A percentile compares a stretch with the other conserved stretches of the same genome.
Conservation (phyloP, 2,888 invertebrate genomes). For the Calameuta idolon region DNA sequence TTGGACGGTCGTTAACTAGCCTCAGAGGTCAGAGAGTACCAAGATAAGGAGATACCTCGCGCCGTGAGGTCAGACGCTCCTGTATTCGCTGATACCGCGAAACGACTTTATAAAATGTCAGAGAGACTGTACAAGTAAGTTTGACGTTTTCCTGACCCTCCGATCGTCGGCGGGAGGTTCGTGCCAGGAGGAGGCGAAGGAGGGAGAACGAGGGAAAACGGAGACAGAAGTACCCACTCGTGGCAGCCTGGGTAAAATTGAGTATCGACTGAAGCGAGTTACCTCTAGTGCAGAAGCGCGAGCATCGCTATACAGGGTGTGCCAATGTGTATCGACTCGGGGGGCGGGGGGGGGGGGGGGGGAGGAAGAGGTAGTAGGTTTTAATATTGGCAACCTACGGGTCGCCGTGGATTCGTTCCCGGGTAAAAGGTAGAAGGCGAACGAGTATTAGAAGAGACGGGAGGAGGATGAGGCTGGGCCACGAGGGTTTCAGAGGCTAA, state of each 20-base stretch:
- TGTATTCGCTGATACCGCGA: not conserved
- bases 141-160: not conserved
- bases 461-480: conserved; percentile 18
- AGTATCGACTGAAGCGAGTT: not conserved
- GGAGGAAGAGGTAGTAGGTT: conserved; percentile 32
- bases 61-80: not conserved
- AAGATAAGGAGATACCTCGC: not conserved
- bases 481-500: conserved; percentile 58
- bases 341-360: too few species aligned
- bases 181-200: too few species aligned
- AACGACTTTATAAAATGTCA: not conserved
- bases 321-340: not conserved
- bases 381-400: conserved; percentile 24
- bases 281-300: not conserved
- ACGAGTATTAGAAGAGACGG: conserved; percentile 8
- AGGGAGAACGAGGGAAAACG: too few species aligned
- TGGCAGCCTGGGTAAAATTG: not conserved
- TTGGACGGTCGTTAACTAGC: not conserved
- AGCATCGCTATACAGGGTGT: not conserved
- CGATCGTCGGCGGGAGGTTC: not conserved
- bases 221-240: not conserved
- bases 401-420: not conserved
- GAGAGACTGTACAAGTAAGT: not conserved
- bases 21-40: not conserved
- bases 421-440: not conserved